A percentile compares a stretch with the other conserved stretches of the same genome.
Evolutionary conservation across 1,140 invertebrate genomes (phyloP).

Genomic region (Pomacea maculata): DNA sequence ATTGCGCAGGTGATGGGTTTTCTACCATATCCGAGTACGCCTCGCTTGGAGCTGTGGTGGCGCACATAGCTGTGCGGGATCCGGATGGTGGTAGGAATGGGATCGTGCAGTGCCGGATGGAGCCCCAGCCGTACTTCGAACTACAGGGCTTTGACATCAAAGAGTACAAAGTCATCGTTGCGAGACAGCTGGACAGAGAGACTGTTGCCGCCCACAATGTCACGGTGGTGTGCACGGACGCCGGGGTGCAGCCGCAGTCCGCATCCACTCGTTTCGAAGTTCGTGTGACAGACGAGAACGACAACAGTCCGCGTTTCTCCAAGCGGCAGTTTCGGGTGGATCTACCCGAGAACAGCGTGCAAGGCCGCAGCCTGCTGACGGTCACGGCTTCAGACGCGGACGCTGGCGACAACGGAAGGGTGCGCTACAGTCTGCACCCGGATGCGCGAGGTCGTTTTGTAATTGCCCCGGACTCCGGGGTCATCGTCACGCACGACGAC

Average conservation of each 20-base stretch:
- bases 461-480: slow-evolving; percentile 27
- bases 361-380: slow-evolving; percentile 64
- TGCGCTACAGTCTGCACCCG: slow-evolving; percentile 38
- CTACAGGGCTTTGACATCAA: slow-evolving; percentile 49
- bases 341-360: slow-evolving; percentile 50
- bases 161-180: slow-evolving; percentile 58
- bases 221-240: slow-evolving; percentile 82
- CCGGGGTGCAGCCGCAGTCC: slow-evolving; percentile 78
- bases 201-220: slow-evolving; percentile 76
- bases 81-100: slow-evolving; percentile 52
- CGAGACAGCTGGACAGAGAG: slow-evolving; percentile 81
- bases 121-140: slow-evolving; percentile 41
- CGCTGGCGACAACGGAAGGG: slow-evolving; percentile 71
- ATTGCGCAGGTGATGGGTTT: slow-evolving; percentile 15
- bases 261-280: slow-evolving; percentile 80
- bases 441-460: slow-evolving; percentile 25
- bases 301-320: slow-evolving; percentile 83
- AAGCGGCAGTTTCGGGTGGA: slow-evolving; percentile 30
- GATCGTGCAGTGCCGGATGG: slow-evolving; percentile 46
- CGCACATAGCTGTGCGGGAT: slow-evolving; percentile 50
- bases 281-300: slow-evolving; percentile 89
- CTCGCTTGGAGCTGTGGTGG: slow-evolving; percentile 47
- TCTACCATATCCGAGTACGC: slow-evolving; percentile 47
- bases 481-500: slow-evolving; percentile 29
- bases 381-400: slow-evolving; percentile 86